These are phyloP conservation scores for Melanotaenia boesemani DNA, from an alignment of 2,797 vertebrate genomes.

Conservation along the genomic window DNA sequence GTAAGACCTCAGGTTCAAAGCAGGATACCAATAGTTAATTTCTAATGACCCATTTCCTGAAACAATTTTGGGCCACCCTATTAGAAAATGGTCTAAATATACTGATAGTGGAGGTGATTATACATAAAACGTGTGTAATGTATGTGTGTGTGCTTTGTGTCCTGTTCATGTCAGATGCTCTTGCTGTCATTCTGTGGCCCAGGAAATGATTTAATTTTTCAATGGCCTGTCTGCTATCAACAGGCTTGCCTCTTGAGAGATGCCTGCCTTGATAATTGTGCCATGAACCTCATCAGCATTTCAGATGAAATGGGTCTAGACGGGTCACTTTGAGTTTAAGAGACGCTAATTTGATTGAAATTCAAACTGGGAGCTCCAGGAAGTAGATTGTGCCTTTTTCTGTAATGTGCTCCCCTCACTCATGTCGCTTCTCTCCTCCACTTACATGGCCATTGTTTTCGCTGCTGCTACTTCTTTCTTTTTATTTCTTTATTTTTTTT, in stretches of 20 bases:
- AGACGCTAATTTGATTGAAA: slow-evolving; percentile 85
- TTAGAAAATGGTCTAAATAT: slow-evolving; percentile 56
- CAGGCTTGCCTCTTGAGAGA: slow-evolving; percentile 78
- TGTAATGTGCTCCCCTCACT: slow-evolving; percentile 74
- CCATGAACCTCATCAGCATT: slow-evolving; percentile 84
- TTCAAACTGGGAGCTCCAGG: slow-evolving; percentile 82
- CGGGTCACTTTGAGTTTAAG: slow-evolving; percentile 85
- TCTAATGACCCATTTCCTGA: slow-evolving; percentile 74
- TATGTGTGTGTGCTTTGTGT: slow-evolving; percentile 32
- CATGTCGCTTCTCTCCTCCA: slow-evolving; percentile 70
- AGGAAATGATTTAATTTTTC: slow-evolving; percentile 81
- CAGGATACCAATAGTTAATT: slow-evolving; percentile 72
- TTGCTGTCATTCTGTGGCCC: slow-evolving; percentile 67
- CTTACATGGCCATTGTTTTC: slow-evolving; percentile 67
- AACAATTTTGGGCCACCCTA: slow-evolving; percentile 66
- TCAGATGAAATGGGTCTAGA: slow-evolving; percentile 83
- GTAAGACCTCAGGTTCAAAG: slow-evolving; percentile 64
- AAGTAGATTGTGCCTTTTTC: slow-evolving; percentile 79
- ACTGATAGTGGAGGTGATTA: slow-evolving; percentile 52
- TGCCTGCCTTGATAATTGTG: slow-evolving; percentile 84
- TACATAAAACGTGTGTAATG: slow-evolving; percentile 10
- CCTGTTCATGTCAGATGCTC: slow-evolving; percentile 54
- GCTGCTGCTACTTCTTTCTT: slow-evolving; percentile 27
- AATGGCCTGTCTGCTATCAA: slow-evolving; percentile 77
- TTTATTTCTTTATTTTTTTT: slow-evolving; percentile 33